A percentile compares a stretch with the other conserved stretches of the same genome.
Evolutionary conservation across 2,888 invertebrate species (phyloP).

Genomic region (Bombyx huttoni): DNA sequence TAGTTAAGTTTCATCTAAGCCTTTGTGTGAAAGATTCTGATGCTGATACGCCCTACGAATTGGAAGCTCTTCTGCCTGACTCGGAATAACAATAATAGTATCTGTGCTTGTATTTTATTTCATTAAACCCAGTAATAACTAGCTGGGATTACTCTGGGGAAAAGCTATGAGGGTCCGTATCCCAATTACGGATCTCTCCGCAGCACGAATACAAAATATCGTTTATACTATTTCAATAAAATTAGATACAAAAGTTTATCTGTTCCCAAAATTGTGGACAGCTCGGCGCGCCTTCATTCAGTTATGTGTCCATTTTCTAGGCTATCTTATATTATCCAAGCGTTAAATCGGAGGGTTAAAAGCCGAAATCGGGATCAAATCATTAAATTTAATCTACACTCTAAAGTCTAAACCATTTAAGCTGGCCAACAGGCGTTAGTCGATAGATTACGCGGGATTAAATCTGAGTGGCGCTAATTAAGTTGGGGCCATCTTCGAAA

Average conservation of each 20-base stretch:
- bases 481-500: conserved; percentile 17
- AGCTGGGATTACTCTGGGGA: too few relatives aligned
- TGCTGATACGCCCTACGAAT: too few relatives aligned
- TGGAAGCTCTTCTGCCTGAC: too few relatives aligned
- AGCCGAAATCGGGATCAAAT: conserved; percentile 48
- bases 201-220: too few relatives aligned
- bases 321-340: background rate
- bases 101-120: too few relatives aligned
- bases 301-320: background rate
- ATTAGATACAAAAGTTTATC: too few relatives aligned
- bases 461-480: conserved; percentile 49
- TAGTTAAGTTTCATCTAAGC: too few relatives aligned
- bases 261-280: background rate
- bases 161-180: too few relatives aligned
- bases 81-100: background rate
- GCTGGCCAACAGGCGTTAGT: conserved; percentile 32
- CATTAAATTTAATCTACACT: conserved; percentile 61
- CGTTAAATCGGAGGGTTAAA: conserved; percentile 23
- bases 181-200: too few relatives aligned
- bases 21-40: too few relatives aligned
- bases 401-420: conserved; percentile 52
- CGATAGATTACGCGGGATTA: conserved; percentile 48
- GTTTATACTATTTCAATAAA: too few relatives aligned
- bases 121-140: too few relatives aligned
- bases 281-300: background rate